Evolutionary conservation across 2,888 invertebrate species (phyloP).

Genomic region (Euphydryas editha): DNA sequence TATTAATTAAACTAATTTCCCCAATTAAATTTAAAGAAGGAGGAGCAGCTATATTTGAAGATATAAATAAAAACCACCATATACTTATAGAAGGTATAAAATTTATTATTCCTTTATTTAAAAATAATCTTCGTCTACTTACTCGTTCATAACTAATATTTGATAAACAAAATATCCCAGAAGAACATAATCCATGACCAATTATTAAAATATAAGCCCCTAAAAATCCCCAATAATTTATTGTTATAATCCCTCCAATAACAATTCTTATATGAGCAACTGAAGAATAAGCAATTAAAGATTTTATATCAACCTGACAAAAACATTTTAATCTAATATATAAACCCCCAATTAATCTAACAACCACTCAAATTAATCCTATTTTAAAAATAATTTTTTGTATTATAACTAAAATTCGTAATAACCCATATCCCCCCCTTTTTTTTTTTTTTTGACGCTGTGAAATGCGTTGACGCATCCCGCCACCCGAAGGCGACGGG

Average conservation of each 20-base stretch:
- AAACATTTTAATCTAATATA: slow-evolving; percentile 86
- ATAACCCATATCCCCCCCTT: no score
- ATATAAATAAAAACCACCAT: slow-evolving; percentile 86
- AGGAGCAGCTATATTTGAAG: slow-evolving; percentile 86
- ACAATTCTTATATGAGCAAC: slow-evolving; percentile 88
- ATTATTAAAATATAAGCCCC: slow-evolving; percentile 85
- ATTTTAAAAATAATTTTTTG: slow-evolving; percentile 71
- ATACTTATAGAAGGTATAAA: slow-evolving; percentile 83
- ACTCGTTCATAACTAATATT: slow-evolving; percentile 86
- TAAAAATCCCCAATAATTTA: slow-evolving; percentile 79
- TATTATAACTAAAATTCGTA: slow-evolving; percentile 56
- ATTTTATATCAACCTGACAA: slow-evolving; percentile 87
- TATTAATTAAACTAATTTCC: slow-evolving; percentile 86
- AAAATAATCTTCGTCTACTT: slow-evolving; percentile 77
- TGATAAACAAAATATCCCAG: slow-evolving; percentile 86
- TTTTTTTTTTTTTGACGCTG: no score
- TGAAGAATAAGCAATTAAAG: slow-evolving; percentile 90
- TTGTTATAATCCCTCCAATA: slow-evolving; percentile 82
- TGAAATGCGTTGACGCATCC: no score
- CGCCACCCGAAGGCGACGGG: no score
- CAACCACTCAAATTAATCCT: slow-evolving; percentile 79
- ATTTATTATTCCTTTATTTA: slow-evolving; percentile 66
- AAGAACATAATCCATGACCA: slow-evolving; percentile 86
- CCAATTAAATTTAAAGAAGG: slow-evolving; percentile 87
- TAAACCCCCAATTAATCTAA: slow-evolving; percentile 84